Conservation (phyloP, 2,113 vertebrate species). For the Ageneiosus marmoratus region DNA sequence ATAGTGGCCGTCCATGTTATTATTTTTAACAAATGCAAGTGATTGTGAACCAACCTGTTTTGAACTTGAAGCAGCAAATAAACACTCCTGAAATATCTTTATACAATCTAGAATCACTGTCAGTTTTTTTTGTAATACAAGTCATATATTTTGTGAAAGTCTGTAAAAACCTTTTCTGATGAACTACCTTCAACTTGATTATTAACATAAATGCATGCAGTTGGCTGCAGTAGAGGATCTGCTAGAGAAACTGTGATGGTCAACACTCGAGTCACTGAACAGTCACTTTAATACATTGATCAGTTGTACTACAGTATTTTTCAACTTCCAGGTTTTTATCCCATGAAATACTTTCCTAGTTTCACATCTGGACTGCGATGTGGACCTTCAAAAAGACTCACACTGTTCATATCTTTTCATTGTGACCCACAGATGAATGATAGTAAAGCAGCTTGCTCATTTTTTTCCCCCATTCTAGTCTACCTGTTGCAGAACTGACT, state of each 20-base stretch:
- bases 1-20: not conserved
- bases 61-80: not conserved
- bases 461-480: not conserved
- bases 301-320: not conserved
- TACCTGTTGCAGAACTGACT: not conserved
- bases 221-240: not conserved
- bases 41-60: not conserved
- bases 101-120: not conserved
- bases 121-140: not conserved
- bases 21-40: not conserved
- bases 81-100: not conserved
- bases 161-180: too few relatives aligned
- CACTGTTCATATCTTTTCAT: not conserved
- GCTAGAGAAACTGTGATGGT: not conserved
- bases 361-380: not conserved
- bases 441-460: slow-evolving; percentile 25
- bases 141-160: not conserved
- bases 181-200: not conserved
- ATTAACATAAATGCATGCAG: not conserved
- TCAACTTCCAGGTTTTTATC: not conserved
- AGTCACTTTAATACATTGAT: not conserved
- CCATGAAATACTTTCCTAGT: not conserved
- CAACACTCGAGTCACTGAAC: not conserved
- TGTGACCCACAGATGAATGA: not conserved
- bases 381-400: not conserved